phyloP scores from a whole-genome alignment of 2,888 invertebrate genomes.

The Apodemia hepburni region DNA sequence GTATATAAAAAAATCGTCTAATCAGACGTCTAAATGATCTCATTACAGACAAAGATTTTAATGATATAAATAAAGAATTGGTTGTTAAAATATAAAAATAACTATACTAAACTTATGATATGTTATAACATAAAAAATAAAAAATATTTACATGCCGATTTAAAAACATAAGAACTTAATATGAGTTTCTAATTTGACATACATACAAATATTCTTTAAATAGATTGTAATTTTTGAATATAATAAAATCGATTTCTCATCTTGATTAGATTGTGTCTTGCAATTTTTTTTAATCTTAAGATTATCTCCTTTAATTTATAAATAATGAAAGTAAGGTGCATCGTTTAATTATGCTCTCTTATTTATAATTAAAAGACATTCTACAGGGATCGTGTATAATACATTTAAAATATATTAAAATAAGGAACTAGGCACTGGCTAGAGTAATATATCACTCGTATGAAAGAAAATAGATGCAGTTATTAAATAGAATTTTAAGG shows the following conservation, averaged over 20 bases:
- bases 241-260: not conserved
- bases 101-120: no score
- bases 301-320: slow-evolving; percentile 11
- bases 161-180: no score
- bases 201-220: no score
- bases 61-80: no score
- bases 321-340: slow-evolving; percentile 4
- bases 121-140: no score
- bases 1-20: no score
- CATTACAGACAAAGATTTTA: no score
- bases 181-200: no score
- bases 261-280: not conserved
- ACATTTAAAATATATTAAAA: slow-evolving; percentile 21
- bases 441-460: not conserved
- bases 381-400: slow-evolving; percentile 51
- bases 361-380: slow-evolving; percentile 57
- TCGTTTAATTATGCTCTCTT: slow-evolving; percentile 36
- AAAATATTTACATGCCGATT: no score
- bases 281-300: not conserved
- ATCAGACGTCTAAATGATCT: no score
- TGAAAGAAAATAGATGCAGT: not conserved
- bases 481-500: not conserved
- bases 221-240: no score
- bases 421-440: slow-evolving; percentile 14
- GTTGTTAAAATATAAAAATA: no score